Percentiles rank a stretch among this genome's conserved stretches.
These are phyloP conservation scores for Sinodicranocentrus sp. DNA, from an alignment of 2,888 invertebrate species.

Conservation along the genomic window DNA sequence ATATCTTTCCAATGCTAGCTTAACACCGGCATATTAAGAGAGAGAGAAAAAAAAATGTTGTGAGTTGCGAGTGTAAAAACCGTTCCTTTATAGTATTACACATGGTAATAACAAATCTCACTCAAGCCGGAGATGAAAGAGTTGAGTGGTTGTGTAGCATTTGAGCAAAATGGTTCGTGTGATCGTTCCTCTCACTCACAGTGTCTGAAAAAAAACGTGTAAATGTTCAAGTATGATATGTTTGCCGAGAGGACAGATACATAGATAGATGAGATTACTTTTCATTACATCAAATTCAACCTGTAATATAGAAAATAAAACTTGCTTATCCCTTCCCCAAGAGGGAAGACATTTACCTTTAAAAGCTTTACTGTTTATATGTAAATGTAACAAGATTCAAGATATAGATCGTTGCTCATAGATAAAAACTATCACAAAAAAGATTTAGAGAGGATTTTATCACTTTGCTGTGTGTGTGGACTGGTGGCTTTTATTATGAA, in stretches of 20 bases:
- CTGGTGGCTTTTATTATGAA: too few relatives aligned
- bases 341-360: too few relatives aligned
- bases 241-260: constrained; percentile 16
- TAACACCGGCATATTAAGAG: constrained; percentile 15
- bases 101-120: constrained; percentile 47
- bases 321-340: too few relatives aligned
- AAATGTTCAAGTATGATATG: constrained; percentile 24
- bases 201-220: constrained; percentile 3
- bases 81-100: constrained; percentile 36
- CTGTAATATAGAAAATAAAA: too few relatives aligned
- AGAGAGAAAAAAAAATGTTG: constrained; percentile 20
- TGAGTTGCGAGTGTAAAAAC: constrained; percentile 17
- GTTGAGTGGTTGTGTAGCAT: background rate
- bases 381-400: too few relatives aligned
- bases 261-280: constrained; percentile 34
- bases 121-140: background rate
- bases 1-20: constrained; percentile 13
- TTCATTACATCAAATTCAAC: constrained; percentile 29
- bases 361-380: too few relatives aligned
- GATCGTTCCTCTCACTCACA: constrained; percentile 13
- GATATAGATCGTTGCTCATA: constrained; percentile 17
- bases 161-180: constrained; percentile 24
- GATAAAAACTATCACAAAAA: too few relatives aligned
- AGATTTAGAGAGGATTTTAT: too few relatives aligned
- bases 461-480: too few relatives aligned